phyloP scores from a whole-genome alignment of 2,888 invertebrate genomes.

The Synergus umbraculus region DNA sequence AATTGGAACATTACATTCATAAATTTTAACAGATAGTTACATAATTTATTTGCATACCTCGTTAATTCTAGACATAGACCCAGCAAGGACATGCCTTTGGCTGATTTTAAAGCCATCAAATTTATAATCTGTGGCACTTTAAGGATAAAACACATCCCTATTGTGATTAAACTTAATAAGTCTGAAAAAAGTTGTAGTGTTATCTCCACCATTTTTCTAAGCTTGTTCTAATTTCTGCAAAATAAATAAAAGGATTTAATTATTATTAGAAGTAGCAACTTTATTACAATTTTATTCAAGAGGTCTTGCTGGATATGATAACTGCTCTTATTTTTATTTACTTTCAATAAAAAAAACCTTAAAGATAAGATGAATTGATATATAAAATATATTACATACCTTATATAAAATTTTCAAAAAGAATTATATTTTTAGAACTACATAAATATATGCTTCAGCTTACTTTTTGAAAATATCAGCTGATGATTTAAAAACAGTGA shows the following conservation, averaged over 20 bases:
- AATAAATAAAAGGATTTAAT: not conserved
- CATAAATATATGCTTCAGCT: not conserved
- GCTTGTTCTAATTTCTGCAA: conserved; percentile 34
- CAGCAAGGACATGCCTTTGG: conserved; percentile 84
- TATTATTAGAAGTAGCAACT: not conserved
- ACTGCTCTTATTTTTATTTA: not conserved
- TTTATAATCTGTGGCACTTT: conserved; percentile 91
- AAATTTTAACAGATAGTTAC: not conserved
- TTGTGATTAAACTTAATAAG: conserved; percentile 85
- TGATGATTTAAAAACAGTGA: no score
- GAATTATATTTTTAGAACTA: conserved; percentile 10
- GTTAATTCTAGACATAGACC: conserved; percentile 84
- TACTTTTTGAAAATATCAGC: not conserved
- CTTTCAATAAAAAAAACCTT: not conserved
- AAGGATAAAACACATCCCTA: conserved; percentile 86
- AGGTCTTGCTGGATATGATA: no score
- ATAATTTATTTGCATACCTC: conserved; percentile 80
- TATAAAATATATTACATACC: not conserved
- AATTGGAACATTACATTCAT: no score
- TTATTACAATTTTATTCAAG: no score
- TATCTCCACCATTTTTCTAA: conserved; percentile 48
- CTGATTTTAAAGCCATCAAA: conserved; percentile 82
- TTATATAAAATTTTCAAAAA: not conserved
- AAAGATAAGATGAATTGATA: not conserved
- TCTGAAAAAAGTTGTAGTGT: conserved; percentile 77